Evolutionary conservation across 2,113 vertebrate species (phyloP), one percentile per base, ranked within the genome.

Genomic region (Varanus salvator): DNA sequence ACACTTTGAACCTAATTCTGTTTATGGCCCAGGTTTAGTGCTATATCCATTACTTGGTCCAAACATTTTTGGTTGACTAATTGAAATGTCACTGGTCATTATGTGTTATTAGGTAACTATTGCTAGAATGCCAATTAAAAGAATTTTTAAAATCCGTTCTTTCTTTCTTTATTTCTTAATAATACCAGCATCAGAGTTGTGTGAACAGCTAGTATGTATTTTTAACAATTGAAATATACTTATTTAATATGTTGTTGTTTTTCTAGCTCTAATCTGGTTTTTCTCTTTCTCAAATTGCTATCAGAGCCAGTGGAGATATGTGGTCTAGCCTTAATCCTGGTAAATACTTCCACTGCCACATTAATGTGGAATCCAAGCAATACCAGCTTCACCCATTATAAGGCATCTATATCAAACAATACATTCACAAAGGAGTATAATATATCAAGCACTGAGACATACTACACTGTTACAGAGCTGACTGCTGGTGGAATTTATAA

Each of bases 341-440:
- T 96, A 71, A 98, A 97, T 95, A 95, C 96, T 72, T 97, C 98
- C 1, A 98, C 97, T 87, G 96, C 95, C 15, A 94, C 94, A 74
- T 92, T 99, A 91, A 94, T 76, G n/a, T 99, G 98, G 98, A 97
- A 96, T 90, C 86, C 92, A 90, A 96, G 95, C 8, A 89, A 82
- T 17, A 98, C 96, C 75, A 95, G 95, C 60, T 98, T 98, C 94
- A 98, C 98, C 88, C 97, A 97, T 94, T 97, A 98, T 84, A 96
- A 97, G 96, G 96, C 98, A 86, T 96, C 93, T 44, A 91, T 98
- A 80, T 93, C 95, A 92, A 98, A 98, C 80, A 85, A 27, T 85
- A 97, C 97, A 5, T 93, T 96, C 91, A 89, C 21, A 80, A 95
- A 91, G 77, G 91, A 93, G 17, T 95, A 97, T 88, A 94, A 52